A percentile compares a stretch with the other conserved stretches of the same genome.
These are phyloP conservation scores for Ligdia adustata DNA, from an alignment of 2,888 invertebrate genomes.

Conservation along the genomic window DNA sequence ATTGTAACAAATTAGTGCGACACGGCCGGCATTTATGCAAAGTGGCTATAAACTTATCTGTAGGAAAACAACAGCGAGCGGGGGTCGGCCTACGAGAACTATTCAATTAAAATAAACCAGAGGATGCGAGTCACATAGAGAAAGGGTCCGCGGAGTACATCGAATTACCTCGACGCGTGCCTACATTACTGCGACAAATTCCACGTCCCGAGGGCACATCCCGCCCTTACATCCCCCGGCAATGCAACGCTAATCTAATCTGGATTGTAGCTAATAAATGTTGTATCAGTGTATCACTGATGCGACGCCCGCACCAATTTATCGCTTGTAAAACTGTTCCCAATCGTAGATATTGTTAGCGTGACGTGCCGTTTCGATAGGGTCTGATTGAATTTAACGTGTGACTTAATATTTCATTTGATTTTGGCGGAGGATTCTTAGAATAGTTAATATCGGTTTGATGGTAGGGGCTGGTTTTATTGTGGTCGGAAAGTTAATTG, in stretches of 20 bases:
- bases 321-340: conserved; percentile 84
- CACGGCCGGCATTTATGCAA: conserved; percentile 77
- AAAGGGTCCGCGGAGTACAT: conserved; percentile 66
- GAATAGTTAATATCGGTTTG: conserved; percentile 43
- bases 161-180: conserved; percentile 82
- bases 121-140: conserved; percentile 78
- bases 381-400: conserved; percentile 78
- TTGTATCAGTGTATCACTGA: conserved; percentile 75
- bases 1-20: conserved; percentile 75
- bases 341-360: conserved; percentile 77
- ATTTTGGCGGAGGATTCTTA: conserved; percentile 46
- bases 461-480: conserved; percentile 28
- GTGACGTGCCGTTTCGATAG: conserved; percentile 65
- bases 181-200: conserved; percentile 82
- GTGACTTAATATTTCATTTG: conserved; percentile 61
- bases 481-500: conserved; percentile 4
- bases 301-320: conserved; percentile 77
- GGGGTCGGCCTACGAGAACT: conserved; percentile 69
- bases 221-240: conserved; percentile 47
- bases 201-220: conserved; percentile 64
- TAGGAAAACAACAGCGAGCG: conserved; percentile 65
- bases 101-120: conserved; percentile 83
- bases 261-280: conserved; percentile 83
- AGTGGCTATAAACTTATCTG: conserved; percentile 78
- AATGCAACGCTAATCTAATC: conserved; percentile 83